Conservation (phyloP, 2,888 invertebrate genomes). For the Chrysomela aeneicollis region DNA sequence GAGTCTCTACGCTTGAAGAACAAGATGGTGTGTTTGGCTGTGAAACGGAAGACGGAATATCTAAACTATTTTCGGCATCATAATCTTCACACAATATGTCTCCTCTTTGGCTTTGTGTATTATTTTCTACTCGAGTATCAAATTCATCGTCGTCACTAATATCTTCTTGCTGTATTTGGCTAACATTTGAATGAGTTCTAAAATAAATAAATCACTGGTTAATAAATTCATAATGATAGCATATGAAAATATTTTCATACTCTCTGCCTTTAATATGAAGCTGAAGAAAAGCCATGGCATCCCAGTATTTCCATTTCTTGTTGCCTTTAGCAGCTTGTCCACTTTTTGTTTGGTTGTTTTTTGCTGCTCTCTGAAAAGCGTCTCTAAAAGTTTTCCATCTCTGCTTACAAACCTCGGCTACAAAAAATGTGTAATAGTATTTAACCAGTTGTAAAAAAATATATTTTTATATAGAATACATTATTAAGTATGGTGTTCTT, state of each 20-base stretch:
- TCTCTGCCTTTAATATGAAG: conserved; percentile 27
- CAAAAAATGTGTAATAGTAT: too few species aligned
- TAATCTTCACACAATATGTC: too few species aligned
- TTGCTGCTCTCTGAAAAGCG: conserved; percentile 19
- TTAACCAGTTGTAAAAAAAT: too few species aligned
- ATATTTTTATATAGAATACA: conserved; percentile 12
- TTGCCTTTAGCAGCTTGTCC: conserved; percentile 23
- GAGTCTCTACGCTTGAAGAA: conserved; percentile 26
- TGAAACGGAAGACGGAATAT: conserved; percentile 25
- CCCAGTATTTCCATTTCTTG: conserved; percentile 29
- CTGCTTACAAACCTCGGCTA: conserved; percentile 25
- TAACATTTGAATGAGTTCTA: conserved; percentile 27
- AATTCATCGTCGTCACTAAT: conserved; percentile 20
- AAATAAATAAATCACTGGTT: conserved; percentile 16
- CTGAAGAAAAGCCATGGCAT: conserved; percentile 28
- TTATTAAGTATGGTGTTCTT: too few species aligned
- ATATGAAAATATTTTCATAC: conserved; percentile 19
- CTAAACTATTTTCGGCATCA: conserved; percentile 14
- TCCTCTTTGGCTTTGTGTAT: conserved; percentile 20
- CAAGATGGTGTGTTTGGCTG: conserved; percentile 26
- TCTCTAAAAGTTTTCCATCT: conserved; percentile 19
- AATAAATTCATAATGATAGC: conserved; percentile 13
- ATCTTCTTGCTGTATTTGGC: conserved; percentile 22
- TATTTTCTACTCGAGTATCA: conserved; percentile 23
- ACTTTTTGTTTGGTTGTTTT: conserved; percentile 24